Evolutionary conservation across 1,140 invertebrate genomes (phyloP), one percentile per base, ranked within the genome.

Genomic region (Drosophila bocki): DNA sequence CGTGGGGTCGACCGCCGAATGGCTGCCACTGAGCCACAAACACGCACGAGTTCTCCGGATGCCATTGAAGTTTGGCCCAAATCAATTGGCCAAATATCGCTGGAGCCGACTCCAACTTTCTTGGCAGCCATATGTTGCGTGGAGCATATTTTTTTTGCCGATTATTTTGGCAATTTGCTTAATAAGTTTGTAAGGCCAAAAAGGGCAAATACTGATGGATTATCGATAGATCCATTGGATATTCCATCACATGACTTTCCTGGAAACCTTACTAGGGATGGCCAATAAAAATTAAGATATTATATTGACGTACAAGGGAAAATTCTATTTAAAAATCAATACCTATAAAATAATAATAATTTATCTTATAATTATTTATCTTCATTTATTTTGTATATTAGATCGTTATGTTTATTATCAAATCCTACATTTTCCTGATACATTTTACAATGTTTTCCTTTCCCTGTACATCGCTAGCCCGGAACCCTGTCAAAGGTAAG

Each of bases 51-150:
- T 56, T 71, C 50, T 41, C 63, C 60, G 57, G 48, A 63, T 45
- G 47, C 50, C 39, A 74, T 51, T 81, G 63, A 69, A 86, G 74
- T 65, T 72, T 60, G 54, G 32, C 53, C 75, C 70, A 65, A 76
- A 86, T 83, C 83, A 86, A 86, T 86, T 87, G 71, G 71, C 67
- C 76, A 83, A 83, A 83, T 83, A 76, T 54, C 61, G 65, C 32
- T 54, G 48, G 17, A 17, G 29, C n/a, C 32, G 26, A 41, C 48
- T 47, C 75, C 68, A 84, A 84, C 19, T 82, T 75, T 70, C 47
- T 59, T 45, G 22, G 13, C 59, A 33, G 51, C 62, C 58, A 57
- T 68, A 39, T 54, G 53, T 54, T 54, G 53, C 61, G 56, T 35
- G 33, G 48, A 53, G 54, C 48, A 69, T 60, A 45, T 50, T 59